These are phyloP conservation scores for Rhopalosiphum nymphaeae DNA, from an alignment of 2,888 invertebrate genomes.

Conservation along the genomic window DNA sequence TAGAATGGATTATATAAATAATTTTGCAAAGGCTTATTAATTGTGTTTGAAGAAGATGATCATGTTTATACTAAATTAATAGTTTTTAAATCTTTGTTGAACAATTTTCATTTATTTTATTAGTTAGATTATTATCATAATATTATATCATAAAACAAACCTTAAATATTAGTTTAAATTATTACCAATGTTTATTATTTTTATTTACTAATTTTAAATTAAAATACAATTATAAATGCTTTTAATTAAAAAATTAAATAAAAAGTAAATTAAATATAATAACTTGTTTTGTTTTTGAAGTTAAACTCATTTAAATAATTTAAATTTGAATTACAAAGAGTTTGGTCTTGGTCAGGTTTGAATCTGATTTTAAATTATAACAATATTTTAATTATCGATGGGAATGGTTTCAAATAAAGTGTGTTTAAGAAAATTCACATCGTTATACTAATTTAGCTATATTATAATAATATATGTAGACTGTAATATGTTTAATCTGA, in stretches of 20 bases:
- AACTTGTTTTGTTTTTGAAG: not conserved
- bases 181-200: not conserved
- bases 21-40: not conserved
- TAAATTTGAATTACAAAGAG: not conserved
- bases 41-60: not conserved
- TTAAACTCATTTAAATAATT: not conserved
- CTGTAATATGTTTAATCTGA: not conserved
- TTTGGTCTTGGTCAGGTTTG: not conserved
- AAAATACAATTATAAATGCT: not conserved
- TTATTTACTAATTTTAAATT: not conserved
- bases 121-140: not conserved
- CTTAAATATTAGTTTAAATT: not conserved
- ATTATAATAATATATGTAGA: not conserved
- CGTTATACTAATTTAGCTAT: not conserved
- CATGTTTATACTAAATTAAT: not conserved
- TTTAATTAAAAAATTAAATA: not conserved
- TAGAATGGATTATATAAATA: not conserved
- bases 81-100: not conserved
- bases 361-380: not conserved
- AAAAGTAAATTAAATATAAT: not conserved
- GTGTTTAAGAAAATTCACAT: not conserved
- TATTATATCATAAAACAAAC: not conserved
- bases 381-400: not conserved
- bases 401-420: not conserved
- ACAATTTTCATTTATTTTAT: not conserved